A percentile compares a stretch with the other conserved stretches of the same genome.
Conservation (phyloP, 2,888 invertebrate genomes). For the Chironomus riparius region DNA sequence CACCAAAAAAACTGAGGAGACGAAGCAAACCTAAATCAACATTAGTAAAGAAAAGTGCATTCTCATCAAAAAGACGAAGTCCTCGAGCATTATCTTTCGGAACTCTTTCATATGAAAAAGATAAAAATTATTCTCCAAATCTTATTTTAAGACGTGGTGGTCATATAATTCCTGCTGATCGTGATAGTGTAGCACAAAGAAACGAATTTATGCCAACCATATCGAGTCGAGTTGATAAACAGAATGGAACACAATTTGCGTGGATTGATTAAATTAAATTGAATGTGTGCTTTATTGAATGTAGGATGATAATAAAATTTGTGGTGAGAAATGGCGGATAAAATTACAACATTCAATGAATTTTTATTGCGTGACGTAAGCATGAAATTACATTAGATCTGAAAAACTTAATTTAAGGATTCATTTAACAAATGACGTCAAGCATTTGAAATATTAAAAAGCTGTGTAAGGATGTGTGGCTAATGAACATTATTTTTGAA, state of each 20-base stretch:
- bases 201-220: constrained; percentile 25
- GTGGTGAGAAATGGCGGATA: no score
- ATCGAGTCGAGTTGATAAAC: constrained; percentile 11
- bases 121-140: not conserved
- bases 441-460: no score
- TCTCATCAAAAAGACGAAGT: not conserved
- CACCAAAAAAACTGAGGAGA: not conserved
- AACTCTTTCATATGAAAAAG: not conserved
- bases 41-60: not conserved
- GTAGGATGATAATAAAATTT: no score
- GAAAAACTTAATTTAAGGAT: no score
- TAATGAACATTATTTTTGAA: no score
- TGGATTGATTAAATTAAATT: constrained; percentile 29
- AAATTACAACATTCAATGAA: no score
- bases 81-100: not conserved
- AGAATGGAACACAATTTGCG: constrained; percentile 28
- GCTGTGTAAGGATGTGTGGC: no score
- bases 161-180: not conserved
- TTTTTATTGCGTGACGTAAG: no score
- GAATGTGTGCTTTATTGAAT: not conserved
- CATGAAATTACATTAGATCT: no score
- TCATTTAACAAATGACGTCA: no score
- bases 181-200: constrained; percentile 4
- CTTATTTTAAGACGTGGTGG: not conserved
- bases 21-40: constrained; percentile 2